Evolutionary conservation across 2,888 invertebrate genomes (phyloP), one percentile per base, ranked within the genome.

Genomic region (Drosophila limbata): DNA sequence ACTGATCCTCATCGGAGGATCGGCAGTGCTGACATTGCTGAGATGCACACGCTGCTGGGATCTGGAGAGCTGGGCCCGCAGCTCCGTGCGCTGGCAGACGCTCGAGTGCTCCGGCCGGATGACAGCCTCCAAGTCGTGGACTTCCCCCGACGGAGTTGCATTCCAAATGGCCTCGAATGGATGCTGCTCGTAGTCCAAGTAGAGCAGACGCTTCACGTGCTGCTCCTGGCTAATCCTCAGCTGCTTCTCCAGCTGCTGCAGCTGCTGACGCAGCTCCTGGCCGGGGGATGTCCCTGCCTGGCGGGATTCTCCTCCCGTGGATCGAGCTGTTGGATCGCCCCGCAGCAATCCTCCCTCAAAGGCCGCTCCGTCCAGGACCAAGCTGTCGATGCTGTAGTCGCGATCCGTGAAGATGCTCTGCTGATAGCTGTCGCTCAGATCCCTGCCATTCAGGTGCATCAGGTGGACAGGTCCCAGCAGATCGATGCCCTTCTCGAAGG

Each of bases 401-500:
- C 66, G 74, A 68, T 90, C 77, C 1, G 82, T 79, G 31, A 90
- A 88, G 35, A 92, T 80, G 45, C 83, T 88, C 47, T 81, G 72
- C 35, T 79, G 80, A 53, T 88, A 91, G 51, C 79, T 76, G 8
- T 91, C 89, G 62, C 82, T 80, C 5, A 92, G 61, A 51, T 91
- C 84, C 0, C 63, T 50, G 0, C 80, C 81, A 71, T 92, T 92
- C 0, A 92, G 64, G 2, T 63, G 78, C 73, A 82, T 69, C 0
- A 91, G 70, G 61, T 88, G 89, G 2, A 81, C 79, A 4, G 92
- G 92, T 0, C 91, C 92, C 1, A 33, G 53, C 10, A 92, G 51
- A 17, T 67, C 53, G 0, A 92, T 64, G n/a, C 87, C 81, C 0
- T 82, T 73, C 4, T 67, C 55, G 1, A 92, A 77, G 8, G 69